A percentile compares a stretch with the other conserved stretches of the same genome.
These are phyloP conservation scores for Hoplostethus atlanticus DNA, from an alignment of 2,797 vertebrate genomes.

Conservation along the genomic window DNA sequence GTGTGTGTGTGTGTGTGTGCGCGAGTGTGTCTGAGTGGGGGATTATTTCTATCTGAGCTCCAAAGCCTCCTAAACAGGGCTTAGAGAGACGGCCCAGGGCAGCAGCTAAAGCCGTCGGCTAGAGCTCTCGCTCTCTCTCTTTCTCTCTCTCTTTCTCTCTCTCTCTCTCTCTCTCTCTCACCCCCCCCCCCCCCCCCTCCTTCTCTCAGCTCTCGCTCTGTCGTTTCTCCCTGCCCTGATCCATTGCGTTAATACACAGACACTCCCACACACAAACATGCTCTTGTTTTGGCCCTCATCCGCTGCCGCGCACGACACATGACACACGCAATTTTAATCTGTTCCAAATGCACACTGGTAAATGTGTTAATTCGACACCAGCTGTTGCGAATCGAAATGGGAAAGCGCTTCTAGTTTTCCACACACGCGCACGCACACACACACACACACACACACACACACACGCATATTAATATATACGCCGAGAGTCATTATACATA, in stretches of 20 bases:
- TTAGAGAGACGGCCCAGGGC: constrained; percentile 84
- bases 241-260: constrained; percentile 75
- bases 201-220: neutral
- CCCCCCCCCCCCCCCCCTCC: constrained; percentile 1
- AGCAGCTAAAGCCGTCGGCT: constrained; percentile 80
- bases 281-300: constrained; percentile 77
- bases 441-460: constrained; percentile 37
- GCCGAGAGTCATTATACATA: constrained; percentile 52
- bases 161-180: constrained; percentile 17
- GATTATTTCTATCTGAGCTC: constrained; percentile 86
- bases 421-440: constrained; percentile 40
- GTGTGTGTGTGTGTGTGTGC: neutral
- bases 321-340: constrained; percentile 83
- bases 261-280: constrained; percentile 73
- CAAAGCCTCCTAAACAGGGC: constrained; percentile 84
- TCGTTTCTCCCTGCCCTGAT: constrained; percentile 73
- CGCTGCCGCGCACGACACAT: constrained; percentile 56
- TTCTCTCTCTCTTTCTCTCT: constrained; percentile 9
- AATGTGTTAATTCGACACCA: constrained; percentile 86
- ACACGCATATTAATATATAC: neutral
- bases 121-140: constrained; percentile 60
- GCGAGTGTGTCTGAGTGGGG: constrained; percentile 79
- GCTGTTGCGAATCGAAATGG: constrained; percentile 83
- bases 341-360: constrained; percentile 83
- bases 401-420: constrained; percentile 74